Base-by-base conservation (phyloP, 2,113 vertebrate genomes). In the Xiphias gladius region DNA sequence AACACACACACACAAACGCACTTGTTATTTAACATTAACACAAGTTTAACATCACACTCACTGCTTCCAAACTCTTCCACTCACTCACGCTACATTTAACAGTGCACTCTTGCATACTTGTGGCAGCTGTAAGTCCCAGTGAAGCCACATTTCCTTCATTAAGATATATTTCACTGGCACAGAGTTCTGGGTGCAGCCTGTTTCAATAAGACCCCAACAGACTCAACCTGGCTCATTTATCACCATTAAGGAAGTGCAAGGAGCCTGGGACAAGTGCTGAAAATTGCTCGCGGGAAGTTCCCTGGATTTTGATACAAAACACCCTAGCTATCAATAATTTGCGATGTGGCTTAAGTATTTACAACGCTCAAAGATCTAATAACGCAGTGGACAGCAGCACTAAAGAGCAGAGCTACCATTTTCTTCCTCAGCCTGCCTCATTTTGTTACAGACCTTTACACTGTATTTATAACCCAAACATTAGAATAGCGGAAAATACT, bases 131-230 rank as follows among this genome's bases (percentile, higher is more conserved):
- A 71, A 84, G 80, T 84, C 86, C 73, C 79, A 69, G 79, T 89
- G 85, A 89, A 91, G 80, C 82, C 82, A 78, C 84, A 84, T 89
- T 84, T 87, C 83, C 86, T 91, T 90, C 86, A 84, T 79, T 88
- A 83, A 87, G 75, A 86, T 66, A 64, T 76, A 88, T 86, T 87
- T 92, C 79, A 75, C 55, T 80, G 65, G 80, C 46, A 58, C 69
- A 72, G 70, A 73, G 46, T 70, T 80, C 70, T 70, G 73, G 82
- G 55, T 86, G 63, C 82, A 86, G 81, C 78, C 76, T 90, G 91
- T 92, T 92, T 88, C 88, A 88, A 69, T 90, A 91, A 93, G 80
- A 88, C 71, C 81, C 80, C 73, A 55, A 39, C 52, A 88, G 69
- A 87, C 75, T 85, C 76, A 28, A 26, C 57, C 14, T 41, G 52